Conservation (phyloP, 2,113 vertebrate species). For the Bathybates hornii region DNA sequence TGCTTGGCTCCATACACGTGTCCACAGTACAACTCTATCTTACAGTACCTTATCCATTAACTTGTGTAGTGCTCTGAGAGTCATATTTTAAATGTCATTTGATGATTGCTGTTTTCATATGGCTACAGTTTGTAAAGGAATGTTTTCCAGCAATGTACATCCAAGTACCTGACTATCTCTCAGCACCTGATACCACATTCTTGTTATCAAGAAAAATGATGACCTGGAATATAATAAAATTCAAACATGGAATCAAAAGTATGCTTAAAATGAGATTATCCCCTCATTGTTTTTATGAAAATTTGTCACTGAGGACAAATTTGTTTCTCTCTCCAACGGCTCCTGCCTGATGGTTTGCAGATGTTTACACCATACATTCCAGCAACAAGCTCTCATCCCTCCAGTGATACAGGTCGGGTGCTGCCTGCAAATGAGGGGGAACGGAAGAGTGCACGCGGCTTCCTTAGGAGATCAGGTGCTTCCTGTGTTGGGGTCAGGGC, state of each 20-base stretch:
- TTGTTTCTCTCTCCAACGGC: background rate
- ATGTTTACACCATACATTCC: conserved; percentile 38
- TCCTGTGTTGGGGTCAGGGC: conserved; percentile 41
- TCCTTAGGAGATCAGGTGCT: conserved; percentile 52
- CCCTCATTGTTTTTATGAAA: conserved; percentile 2
- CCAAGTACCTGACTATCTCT: background rate
- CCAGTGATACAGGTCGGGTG: background rate
- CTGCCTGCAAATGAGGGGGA: conserved; percentile 46
- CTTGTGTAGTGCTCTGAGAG: background rate
- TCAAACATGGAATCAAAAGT: background rate
- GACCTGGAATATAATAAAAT: background rate
- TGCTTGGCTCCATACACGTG: conserved; percentile 9
- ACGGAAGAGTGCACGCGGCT: conserved; percentile 6
- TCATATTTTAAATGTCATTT: conserved; percentile 10
- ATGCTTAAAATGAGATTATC: background rate
- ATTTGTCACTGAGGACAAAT: conserved; percentile 2
- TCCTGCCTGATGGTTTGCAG: conserved; percentile 45
- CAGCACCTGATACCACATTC: background rate
- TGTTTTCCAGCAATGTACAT: background rate
- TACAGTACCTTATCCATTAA: conserved; percentile 28
- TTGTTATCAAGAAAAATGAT: conserved; percentile 9
- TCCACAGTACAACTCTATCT: conserved; percentile 16
- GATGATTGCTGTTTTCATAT: conserved; percentile 17
- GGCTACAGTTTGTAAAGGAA: background rate
- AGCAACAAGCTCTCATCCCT: conserved; percentile 12